These are phyloP conservation scores for Phasianus colchicus DNA, from an alignment of 2,113 vertebrate genomes.

Conservation along the genomic window DNA sequence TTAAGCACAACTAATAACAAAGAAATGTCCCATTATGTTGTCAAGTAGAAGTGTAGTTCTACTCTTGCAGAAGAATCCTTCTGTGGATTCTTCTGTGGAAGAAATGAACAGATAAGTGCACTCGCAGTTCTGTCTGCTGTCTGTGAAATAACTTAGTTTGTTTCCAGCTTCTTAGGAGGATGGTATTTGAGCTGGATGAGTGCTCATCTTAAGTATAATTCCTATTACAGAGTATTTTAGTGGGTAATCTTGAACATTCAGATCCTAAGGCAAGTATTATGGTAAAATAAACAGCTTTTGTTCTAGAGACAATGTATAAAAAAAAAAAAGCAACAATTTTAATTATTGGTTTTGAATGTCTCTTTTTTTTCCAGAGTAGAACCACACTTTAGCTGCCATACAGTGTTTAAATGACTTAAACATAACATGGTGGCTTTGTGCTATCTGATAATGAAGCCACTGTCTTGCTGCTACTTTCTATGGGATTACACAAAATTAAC, in stretches of 20 bases:
- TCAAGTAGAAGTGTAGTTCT: constrained; percentile 25
- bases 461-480: constrained; percentile 42
- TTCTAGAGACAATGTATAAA: neutral
- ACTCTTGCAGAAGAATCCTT: neutral
- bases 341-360: neutral
- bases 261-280: neutral
- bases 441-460: neutral
- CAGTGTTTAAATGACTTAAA: neutral
- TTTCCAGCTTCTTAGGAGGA: neutral
- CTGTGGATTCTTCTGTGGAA: neutral
- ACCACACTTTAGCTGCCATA: neutral
- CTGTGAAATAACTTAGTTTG: neutral
- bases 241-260: neutral
- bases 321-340: neutral
- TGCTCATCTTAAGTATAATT: neutral
- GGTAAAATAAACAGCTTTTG: neutral
- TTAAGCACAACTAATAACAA: constrained; percentile 48
- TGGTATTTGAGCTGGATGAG: neutral
- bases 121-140: neutral
- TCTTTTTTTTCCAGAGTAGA: neutral
- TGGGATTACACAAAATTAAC: neutral
- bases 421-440: constrained; percentile 21
- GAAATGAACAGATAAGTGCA: neutral
- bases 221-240: neutral
- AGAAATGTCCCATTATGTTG: neutral